A percentile compares a stretch with the other conserved stretches of the same genome.
Conservation (phyloP, 2,888 invertebrate species). For the Scotopteryx bipunctaria region DNA sequence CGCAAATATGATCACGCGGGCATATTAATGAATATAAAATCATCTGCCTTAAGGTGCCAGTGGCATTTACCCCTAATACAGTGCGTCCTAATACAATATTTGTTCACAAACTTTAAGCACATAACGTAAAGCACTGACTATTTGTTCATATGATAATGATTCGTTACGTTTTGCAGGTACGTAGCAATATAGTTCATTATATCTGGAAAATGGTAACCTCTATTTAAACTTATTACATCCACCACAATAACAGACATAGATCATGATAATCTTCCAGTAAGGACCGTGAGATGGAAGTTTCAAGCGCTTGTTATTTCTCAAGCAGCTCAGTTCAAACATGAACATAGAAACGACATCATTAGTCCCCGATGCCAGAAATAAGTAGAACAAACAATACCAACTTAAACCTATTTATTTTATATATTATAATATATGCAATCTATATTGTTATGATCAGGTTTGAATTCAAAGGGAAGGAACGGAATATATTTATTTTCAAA, state of each 20-base stretch:
- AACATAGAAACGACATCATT: slow-evolving; percentile 21
- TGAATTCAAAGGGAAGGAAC: slow-evolving; percentile 17
- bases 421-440: slow-evolving; percentile 9
- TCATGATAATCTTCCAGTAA: slow-evolving; percentile 6
- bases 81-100: background rate
- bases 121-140: too few relatives aligned
- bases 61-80: background rate
- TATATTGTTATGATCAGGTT: slow-evolving; percentile 8
- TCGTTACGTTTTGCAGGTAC: too few relatives aligned
- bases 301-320: slow-evolving; percentile 26
- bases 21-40: slow-evolving; percentile 6
- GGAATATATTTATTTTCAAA: slow-evolving; percentile 22
- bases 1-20: slow-evolving; percentile 27
- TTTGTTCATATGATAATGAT: too few relatives aligned
- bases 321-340: slow-evolving; percentile 8
- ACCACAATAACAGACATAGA: background rate
- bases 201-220: too few relatives aligned
- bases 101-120: background rate
- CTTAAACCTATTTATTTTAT: slow-evolving; percentile 7
- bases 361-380: slow-evolving; percentile 15
- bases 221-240: background rate
- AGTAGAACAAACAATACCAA: background rate
- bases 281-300: slow-evolving; percentile 13
- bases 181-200: too few relatives aligned
- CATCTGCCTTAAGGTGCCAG: background rate